Percentiles rank a stretch among this genome's conserved stretches.
These are phyloP conservation scores for Mythimna lalbum DNA, from an alignment of 2,888 invertebrate genomes.

Conservation along the genomic window DNA sequence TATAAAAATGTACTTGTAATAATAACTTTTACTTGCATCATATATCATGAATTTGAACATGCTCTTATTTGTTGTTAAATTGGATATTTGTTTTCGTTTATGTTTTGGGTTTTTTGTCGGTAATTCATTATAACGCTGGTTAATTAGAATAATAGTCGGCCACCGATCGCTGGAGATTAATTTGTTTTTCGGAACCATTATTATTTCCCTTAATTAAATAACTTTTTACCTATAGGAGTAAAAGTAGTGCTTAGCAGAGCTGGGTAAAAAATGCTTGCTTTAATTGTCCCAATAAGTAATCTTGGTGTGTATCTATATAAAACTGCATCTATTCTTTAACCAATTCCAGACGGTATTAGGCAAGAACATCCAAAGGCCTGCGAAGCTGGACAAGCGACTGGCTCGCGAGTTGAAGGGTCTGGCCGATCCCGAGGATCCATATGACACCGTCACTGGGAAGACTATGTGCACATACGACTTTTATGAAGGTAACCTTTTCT, in stretches of 20 bases:
- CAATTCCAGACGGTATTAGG: constrained; percentile 95
- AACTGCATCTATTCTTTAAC: not conserved
- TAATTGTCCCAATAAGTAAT: not conserved
- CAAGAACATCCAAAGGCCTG: constrained; percentile 94
- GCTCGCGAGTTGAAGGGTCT: constrained; percentile 95
- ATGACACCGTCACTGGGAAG: constrained; percentile 96
- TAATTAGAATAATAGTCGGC: too few relatives aligned
- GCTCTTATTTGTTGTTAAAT: too few relatives aligned
- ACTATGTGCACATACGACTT: constrained; percentile 99
- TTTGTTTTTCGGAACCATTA: too few relatives aligned
- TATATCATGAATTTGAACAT: too few relatives aligned
- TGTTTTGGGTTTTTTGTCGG: too few relatives aligned
- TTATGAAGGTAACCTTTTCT: constrained; percentile 94
- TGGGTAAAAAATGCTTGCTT: not conserved
- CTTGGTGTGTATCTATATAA: not conserved
- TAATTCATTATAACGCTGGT: too few relatives aligned
- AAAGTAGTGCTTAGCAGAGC: not conserved
- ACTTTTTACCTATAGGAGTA: too few relatives aligned
- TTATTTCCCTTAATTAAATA: too few relatives aligned
- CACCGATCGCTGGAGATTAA: too few relatives aligned
- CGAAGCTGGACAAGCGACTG: constrained; percentile 95
- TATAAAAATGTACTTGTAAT: too few relatives aligned
- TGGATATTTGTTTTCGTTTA: too few relatives aligned
- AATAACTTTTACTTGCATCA: too few relatives aligned
- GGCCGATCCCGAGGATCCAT: constrained; percentile 94